A percentile compares a stretch with the other conserved stretches of the same genome.
These are phyloP conservation scores for Drosophila sucinea DNA, from an alignment of 1,140 invertebrate genomes.

Conservation along the genomic window DNA sequence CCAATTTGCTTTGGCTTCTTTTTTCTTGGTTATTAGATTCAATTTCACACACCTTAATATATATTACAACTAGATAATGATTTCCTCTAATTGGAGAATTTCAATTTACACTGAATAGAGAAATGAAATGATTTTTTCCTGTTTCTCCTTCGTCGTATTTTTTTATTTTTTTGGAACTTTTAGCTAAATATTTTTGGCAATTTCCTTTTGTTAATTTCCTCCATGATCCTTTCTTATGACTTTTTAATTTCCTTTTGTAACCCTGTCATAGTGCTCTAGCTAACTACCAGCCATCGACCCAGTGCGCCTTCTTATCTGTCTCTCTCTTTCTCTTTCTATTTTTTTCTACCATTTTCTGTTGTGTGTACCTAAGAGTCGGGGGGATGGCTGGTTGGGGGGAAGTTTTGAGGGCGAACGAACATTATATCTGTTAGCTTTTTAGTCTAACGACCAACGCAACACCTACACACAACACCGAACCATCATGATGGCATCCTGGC, in stretches of 20 bases:
- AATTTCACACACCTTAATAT: not conserved
- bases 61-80: not conserved
- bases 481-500: not conserved
- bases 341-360: conserved; percentile 44
- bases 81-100: not conserved
- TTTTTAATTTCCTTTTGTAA: conserved; percentile 63
- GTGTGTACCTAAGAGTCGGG: not conserved
- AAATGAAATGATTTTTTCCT: not conserved
- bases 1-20: too few relatives aligned
- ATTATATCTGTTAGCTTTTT: conserved; percentile 75
- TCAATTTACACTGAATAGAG: not conserved
- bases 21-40: too few relatives aligned
- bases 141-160: not conserved
- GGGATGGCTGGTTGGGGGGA: not conserved
- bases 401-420: conserved; percentile 10
- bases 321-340: not conserved
- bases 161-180: not conserved
- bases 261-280: conserved; percentile 40
- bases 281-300: conserved; percentile 2
- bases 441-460: conserved; percentile 73
- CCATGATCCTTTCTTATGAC: conserved; percentile 42
- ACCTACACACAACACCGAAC: conserved; percentile 39
- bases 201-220: conserved; percentile 16
- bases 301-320: conserved; percentile 14
- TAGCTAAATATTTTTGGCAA: conserved; percentile 32